Evolutionary conservation across 2,797 vertebrate genomes (phyloP).

Genomic region (Schizopygopsis malacanthus): DNA sequence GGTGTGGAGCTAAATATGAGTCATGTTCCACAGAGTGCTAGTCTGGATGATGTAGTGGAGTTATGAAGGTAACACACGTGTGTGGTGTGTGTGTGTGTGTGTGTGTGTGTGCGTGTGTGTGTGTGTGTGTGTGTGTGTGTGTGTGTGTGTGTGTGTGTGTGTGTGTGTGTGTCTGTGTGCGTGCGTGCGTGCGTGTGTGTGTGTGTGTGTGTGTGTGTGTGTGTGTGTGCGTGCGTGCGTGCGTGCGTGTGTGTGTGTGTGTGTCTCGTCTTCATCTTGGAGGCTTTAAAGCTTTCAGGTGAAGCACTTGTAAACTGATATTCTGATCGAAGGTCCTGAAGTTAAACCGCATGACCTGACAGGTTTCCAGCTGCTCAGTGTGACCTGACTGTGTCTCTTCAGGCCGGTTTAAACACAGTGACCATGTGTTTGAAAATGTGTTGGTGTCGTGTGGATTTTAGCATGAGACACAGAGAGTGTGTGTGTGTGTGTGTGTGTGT

Average conservation of each 20-base stretch:
- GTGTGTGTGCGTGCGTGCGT: not conserved
- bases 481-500: too few species aligned
- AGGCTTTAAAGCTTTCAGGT: not conserved
- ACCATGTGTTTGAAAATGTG: not conserved
- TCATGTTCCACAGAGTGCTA: conserved; percentile 68
- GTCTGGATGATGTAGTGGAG: conserved; percentile 80
- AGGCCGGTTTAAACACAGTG: not conserved
- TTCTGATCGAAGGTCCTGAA: not conserved
- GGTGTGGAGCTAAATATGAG: conserved; percentile 2
- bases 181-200: conserved; percentile 1
- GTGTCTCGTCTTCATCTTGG: not conserved
- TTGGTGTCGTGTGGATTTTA: not conserved
- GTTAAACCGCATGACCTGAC: not conserved
- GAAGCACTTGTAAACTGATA: not conserved
- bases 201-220: not conserved
- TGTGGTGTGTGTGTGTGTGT: too few species aligned
- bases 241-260: conserved; percentile 18
- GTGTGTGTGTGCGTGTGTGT: too few species aligned
- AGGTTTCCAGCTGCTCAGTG: not conserved
- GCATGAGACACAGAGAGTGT: not conserved
- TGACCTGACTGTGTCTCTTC: not conserved
- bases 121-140: too few species aligned
- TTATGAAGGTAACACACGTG: conserved; percentile 76
- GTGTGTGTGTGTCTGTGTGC: too few species aligned
- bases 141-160: too few species aligned